Conservation (phyloP, 2,888 invertebrate genomes). For the Cylindroiulus punctatus region DNA sequence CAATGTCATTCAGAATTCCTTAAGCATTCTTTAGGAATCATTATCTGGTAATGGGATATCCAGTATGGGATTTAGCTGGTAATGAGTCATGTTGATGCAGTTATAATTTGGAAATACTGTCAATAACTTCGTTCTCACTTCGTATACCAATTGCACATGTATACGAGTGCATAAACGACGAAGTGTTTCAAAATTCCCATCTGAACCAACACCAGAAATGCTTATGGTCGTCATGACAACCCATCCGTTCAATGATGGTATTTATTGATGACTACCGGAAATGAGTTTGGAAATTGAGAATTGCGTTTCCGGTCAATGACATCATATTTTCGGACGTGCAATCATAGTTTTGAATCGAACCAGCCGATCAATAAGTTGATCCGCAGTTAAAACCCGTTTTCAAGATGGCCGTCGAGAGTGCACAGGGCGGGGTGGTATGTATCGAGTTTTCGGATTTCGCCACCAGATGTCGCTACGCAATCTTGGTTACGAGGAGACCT, state of each 20-base stretch:
- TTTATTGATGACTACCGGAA: not conserved
- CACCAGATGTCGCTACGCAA: not conserved
- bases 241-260: not conserved
- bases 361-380: slow-evolving; percentile 6
- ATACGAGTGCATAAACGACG: too few species aligned
- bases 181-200: too few species aligned
- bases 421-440: not conserved
- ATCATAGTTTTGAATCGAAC: not conserved
- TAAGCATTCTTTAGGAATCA: too few species aligned
- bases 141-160: too few species aligned
- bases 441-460: not conserved
- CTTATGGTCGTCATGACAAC: not conserved
- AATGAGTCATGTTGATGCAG: too few species aligned
- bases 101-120: too few species aligned
- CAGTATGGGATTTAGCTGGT: too few species aligned
- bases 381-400: not conserved
- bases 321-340: not conserved
- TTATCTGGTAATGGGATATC: too few species aligned
- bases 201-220: too few species aligned
- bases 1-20: too few species aligned
- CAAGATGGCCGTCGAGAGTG: not conserved
- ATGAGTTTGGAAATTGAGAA: not conserved
- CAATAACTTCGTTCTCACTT: too few species aligned
- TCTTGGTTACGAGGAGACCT: not conserved
- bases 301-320: not conserved